Evolutionary conservation across 2,888 invertebrate species (phyloP), one percentile per base, ranked within the genome.

Genomic region (Drosophila multiciliata): DNA sequence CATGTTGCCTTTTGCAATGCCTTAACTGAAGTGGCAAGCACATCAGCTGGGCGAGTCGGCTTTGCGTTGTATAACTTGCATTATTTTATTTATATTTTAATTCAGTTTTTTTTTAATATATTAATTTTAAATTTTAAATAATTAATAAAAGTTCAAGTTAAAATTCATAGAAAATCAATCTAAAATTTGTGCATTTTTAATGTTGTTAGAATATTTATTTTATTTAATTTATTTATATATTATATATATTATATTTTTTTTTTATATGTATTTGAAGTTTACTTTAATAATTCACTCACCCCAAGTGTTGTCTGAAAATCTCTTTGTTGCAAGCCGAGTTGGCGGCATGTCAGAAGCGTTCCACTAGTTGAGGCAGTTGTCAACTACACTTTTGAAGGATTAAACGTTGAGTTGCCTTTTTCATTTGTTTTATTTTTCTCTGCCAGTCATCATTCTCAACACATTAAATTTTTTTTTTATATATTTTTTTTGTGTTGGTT

Each of bases 311-410:
- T n/a, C n/a, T n/a, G n/a, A n/a, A n/a, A 68, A 42, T 54, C 42
- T 26, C 42, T 59, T 64, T 64, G 36, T 29, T 42, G 20, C 23
- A 38, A 58, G 35, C 29, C 20, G 9, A 12, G 42, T 42, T 54
- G 40, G 20, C 36, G 38, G 7, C 54, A 15, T 49, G 29, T 8
- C 15, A 15, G 15, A 20, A 32, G 20, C 15, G n/a, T 3, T 48
- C 42, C 35, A 64, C 29, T 48, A 38, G 55, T 50, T 55, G 48
- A 48, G n/a, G 54, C 73, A 72, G 58, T 73, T 73, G 73, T 66
- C 73, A 66, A 59, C 66, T 42, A 12, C 36, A 57, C 66, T 55
- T 50, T 73, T 67, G 75, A 69, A 71, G 78, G 66, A 87, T 80
- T 80, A 86, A 74, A 29, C 68, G 54, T 36, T 63, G 65, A 60